These are phyloP conservation scores for Melopsittacus undulatus DNA, from an alignment of 2,797 vertebrate genomes.

Conservation along the genomic window DNA sequence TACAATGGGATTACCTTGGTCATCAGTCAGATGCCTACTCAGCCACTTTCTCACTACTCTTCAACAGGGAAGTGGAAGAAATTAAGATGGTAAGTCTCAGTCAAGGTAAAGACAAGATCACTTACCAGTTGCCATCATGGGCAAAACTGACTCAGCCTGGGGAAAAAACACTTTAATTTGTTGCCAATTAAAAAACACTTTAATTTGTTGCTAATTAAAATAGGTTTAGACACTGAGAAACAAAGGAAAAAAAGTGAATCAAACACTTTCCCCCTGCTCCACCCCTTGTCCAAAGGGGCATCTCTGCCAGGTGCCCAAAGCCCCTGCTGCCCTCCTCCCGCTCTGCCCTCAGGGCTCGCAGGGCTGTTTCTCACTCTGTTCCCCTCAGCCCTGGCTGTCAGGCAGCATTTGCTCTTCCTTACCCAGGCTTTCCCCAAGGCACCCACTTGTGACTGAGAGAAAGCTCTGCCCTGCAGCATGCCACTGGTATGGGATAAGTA, in stretches of 20 bases:
- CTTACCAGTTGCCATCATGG: background rate
- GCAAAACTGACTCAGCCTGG: background rate
- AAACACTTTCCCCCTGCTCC: background rate
- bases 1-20: background rate
- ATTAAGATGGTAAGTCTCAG: background rate
- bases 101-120: background rate
- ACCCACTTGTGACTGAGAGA: fast-evolving
- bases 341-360: fast-evolving
- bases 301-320: fast-evolving
- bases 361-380: background rate
- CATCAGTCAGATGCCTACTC: background rate
- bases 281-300: fast-evolving
- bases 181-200: no score
- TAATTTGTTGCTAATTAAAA: background rate
- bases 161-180: background rate
- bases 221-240: background rate
- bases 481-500: background rate
- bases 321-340: background rate
- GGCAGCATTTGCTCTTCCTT: background rate
- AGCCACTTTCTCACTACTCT: background rate
- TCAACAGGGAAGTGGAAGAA: background rate
- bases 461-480: background rate
- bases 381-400: background rate
- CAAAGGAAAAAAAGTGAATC: background rate
- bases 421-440: fast-evolving